These are phyloP conservation scores for Standfussiana lucernea DNA, from an alignment of 2,888 invertebrate species.

Conservation along the genomic window DNA sequence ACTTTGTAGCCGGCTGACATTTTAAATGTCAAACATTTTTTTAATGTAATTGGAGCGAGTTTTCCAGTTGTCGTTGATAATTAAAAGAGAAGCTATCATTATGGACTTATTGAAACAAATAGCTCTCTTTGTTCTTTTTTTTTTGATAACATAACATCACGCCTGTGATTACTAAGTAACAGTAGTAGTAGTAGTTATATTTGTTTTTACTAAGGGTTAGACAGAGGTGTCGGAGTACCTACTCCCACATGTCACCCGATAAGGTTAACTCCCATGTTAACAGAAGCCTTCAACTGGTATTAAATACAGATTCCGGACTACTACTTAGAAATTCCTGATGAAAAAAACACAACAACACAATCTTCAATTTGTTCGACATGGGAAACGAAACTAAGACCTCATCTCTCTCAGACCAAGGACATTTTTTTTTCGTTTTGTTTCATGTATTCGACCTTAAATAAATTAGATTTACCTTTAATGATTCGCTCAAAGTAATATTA, in stretches of 20 bases:
- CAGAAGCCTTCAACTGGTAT: neutral
- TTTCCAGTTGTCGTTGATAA: constrained; percentile 4
- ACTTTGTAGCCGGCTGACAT: constrained; percentile 50
- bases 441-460: neutral
- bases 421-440: neutral
- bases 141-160: neutral
- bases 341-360: neutral
- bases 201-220: neutral
- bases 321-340: neutral
- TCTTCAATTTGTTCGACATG: neutral
- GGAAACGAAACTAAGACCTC: neutral
- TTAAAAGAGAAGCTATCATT: neutral
- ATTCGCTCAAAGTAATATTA: neutral
- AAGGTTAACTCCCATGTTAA: neutral
- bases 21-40: constrained; percentile 49
- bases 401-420: neutral
- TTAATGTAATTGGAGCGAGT: constrained; percentile 24
- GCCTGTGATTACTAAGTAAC: too few species aligned
- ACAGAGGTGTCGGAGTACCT: neutral
- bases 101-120: neutral
- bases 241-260: neutral
- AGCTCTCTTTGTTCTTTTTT: neutral
- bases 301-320: neutral
- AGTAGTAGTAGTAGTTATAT: too few species aligned
- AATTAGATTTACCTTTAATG: neutral